These are phyloP conservation scores for Calycopis cecrops DNA, from an alignment of 1,140 invertebrate genomes.

Conservation along the genomic window DNA sequence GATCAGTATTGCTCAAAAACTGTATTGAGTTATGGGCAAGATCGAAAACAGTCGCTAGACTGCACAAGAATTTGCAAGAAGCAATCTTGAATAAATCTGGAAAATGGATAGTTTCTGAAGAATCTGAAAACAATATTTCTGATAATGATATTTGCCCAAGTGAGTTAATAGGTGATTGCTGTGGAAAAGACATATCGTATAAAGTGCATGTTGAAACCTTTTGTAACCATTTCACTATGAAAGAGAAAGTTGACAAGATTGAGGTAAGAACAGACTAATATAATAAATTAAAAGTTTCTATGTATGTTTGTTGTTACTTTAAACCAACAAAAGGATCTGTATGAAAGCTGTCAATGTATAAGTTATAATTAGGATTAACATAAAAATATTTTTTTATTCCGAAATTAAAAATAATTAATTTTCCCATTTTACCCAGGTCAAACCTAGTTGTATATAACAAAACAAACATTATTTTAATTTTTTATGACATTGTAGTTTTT, in stretches of 20 bases:
- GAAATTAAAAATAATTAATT: no score
- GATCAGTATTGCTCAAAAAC: constrained; percentile 85
- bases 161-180: constrained; percentile 74
- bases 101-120: constrained; percentile 41
- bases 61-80: constrained; percentile 80
- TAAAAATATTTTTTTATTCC: no score
- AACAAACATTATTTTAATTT: no score
- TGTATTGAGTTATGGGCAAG: constrained; percentile 87
- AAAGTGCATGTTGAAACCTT: constrained; percentile 92
- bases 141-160: constrained; percentile 56
- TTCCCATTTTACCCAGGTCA: no score
- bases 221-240: constrained; percentile 86
- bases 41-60: constrained; percentile 72
- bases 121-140: constrained; percentile 20
- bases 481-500: no score
- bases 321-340: no score
- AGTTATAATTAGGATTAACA: no score
- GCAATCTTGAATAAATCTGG: constrained; percentile 58
- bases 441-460: no score
- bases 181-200: constrained; percentile 78
- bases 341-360: no score
- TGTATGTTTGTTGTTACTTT: no score
- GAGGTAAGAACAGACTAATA: constrained; percentile 77
- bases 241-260: constrained; percentile 89
- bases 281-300: neutral